Evolutionary conservation across 2,797 vertebrate species (phyloP).

Genomic region (Tokudaia muenninki): DNA sequence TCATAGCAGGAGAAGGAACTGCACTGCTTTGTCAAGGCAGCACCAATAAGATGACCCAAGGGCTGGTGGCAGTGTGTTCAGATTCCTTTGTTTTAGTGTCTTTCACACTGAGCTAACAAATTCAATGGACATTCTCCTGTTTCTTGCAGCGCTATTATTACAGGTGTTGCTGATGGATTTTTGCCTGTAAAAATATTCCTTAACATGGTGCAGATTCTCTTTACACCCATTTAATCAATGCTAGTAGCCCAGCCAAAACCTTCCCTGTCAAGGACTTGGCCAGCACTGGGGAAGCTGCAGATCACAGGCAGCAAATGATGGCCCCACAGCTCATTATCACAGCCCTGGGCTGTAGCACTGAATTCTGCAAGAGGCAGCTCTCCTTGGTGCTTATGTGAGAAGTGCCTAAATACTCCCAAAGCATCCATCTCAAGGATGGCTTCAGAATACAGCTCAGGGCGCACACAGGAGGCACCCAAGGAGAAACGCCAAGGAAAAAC

Average conservation of each 20-base stretch:
- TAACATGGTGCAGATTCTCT: not conserved
- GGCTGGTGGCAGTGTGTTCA: slow-evolving; percentile 56
- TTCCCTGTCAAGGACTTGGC: slow-evolving; percentile 22
- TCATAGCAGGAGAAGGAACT: slow-evolving; percentile 77
- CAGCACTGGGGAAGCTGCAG: slow-evolving; percentile 33
- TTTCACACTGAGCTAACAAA: slow-evolving; percentile 45
- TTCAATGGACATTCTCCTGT: slow-evolving; percentile 30
- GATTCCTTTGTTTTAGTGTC: slow-evolving; percentile 52
- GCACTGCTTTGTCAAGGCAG: slow-evolving; percentile 82
- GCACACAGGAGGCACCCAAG: not conserved
- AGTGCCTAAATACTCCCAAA: slow-evolving; percentile 50
- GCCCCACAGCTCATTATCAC: not conserved
- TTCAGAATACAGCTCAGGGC: not conserved
- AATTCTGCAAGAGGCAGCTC: not conserved
- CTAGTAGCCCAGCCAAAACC: slow-evolving; percentile 13
- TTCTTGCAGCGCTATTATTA: slow-evolving; percentile 26
- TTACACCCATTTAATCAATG: slow-evolving; percentile 41
- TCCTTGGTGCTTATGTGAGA: slow-evolving; percentile 50
- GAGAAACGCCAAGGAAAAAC: not conserved
- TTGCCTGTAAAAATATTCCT: not conserved
- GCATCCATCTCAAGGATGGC: slow-evolving; percentile 39
- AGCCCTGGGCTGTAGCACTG: not conserved
- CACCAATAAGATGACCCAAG: slow-evolving; percentile 24
- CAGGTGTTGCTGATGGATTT: not conserved
- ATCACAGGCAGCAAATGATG: slow-evolving; percentile 67